Conservation (phyloP, 2,888 invertebrate species). For the Stegophylla sp. region DNA sequence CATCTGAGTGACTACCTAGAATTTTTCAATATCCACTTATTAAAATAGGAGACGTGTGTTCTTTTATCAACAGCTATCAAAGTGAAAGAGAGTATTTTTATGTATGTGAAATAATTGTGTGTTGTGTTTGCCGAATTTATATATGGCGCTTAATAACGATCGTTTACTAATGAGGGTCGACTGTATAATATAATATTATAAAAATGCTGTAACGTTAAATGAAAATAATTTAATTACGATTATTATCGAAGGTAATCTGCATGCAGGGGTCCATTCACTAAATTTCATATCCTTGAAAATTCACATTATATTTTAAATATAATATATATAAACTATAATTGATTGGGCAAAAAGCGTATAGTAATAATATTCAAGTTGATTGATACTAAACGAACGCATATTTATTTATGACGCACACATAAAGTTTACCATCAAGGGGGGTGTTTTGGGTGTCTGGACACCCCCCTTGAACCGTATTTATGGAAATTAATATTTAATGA, state of each 20-base stretch:
- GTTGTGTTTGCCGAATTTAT: neutral
- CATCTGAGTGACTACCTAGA: neutral
- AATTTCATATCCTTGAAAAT: constrained; percentile 40
- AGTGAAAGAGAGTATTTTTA: no score
- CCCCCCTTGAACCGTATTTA: no score
- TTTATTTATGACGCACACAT: constrained; percentile 20
- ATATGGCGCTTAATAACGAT: neutral
- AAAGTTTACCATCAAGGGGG: neutral
- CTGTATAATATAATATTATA: neutral
- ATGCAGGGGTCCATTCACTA: constrained; percentile 22
- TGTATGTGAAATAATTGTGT: neutral
- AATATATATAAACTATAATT: neutral
- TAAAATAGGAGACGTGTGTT: no score
- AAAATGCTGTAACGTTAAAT: neutral
- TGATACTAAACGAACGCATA: neutral
- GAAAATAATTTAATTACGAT: constrained; percentile 33
- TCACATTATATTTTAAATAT: neutral
- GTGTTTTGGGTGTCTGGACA: no score
- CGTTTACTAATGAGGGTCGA: constrained; percentile 11
- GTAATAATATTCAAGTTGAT: neutral
- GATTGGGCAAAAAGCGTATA: constrained; percentile 14
- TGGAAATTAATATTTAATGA: no score
- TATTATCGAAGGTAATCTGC: constrained; percentile 19
- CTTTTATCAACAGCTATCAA: no score
- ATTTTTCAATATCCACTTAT: no score